Conservation (phyloP, 2,797 vertebrate genomes). For the Anisognathus igniventris region DNA sequence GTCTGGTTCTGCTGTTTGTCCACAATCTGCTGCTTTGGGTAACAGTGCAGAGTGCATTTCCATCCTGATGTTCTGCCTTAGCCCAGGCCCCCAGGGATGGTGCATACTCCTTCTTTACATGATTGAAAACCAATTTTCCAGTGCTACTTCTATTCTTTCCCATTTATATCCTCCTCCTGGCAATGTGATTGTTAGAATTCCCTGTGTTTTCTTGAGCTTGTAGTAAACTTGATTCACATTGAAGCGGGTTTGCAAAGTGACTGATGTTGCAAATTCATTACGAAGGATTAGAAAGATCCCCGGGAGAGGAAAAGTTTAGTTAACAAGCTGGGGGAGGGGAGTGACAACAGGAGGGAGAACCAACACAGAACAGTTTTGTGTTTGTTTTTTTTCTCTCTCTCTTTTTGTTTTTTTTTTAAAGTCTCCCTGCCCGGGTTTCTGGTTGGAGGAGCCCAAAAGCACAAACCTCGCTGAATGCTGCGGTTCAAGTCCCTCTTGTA, state of each 20-base stretch:
- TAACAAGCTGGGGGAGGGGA: slow-evolving; percentile 45
- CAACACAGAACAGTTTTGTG: slow-evolving; percentile 43
- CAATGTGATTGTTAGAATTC: neutral
- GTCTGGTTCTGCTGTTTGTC: neutral
- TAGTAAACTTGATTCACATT: neutral
- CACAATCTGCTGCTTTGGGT: neutral
- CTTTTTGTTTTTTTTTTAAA: neutral
- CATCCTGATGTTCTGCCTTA: neutral
- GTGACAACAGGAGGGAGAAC: slow-evolving; percentile 47
- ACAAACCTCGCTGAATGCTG: neutral
- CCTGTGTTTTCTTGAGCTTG: neutral
- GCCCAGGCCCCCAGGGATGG: neutral
- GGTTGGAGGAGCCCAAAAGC: slow-evolving; percentile 33
- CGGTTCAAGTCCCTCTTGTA: neutral
- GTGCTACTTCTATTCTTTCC: neutral
- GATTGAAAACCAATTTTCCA: neutral
- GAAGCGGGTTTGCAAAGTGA: neutral
- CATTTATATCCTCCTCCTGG: neutral
- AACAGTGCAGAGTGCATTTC: neutral
- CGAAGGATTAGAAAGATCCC: slow-evolving; percentile 51
- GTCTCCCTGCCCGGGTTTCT: neutral
- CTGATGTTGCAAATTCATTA: slow-evolving; percentile 23
- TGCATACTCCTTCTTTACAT: neutral
- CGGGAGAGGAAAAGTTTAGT: slow-evolving; percentile 42
- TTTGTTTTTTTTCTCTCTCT: neutral